Evolutionary conservation across 2,888 invertebrate genomes (phyloP).

Genomic region (Axea sp.): DNA sequence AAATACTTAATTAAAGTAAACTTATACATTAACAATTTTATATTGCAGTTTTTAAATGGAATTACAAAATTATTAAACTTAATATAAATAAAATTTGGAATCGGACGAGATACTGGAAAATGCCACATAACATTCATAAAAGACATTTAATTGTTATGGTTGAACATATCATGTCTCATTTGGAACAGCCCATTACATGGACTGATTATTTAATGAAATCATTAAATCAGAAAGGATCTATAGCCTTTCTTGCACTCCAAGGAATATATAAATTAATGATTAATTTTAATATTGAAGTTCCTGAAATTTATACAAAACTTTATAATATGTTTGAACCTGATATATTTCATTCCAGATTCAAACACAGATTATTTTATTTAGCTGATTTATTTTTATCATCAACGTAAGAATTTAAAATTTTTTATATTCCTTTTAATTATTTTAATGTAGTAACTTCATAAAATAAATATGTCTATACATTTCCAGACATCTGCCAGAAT

Average conservation of each 20-base stretch:
- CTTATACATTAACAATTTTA: no score
- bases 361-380: conserved; percentile 92
- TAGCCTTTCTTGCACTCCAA: conserved; percentile 93
- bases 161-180: conserved; percentile 89
- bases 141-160: conserved; percentile 89
- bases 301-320: conserved; percentile 96
- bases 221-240: conserved; percentile 91
- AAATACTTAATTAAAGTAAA: no score
- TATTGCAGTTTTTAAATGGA: conserved; percentile 82
- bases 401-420: conserved; percentile 85
- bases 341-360: conserved; percentile 94
- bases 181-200: conserved; percentile 89
- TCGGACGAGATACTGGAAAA: conserved; percentile 87
- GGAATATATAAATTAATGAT: conserved; percentile 94
- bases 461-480: no score
- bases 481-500: conserved; percentile 91
- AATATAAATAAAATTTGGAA: conserved; percentile 88
- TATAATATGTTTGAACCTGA: conserved; percentile 96
- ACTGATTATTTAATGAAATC: conserved; percentile 96
- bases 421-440: no score
- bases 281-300: conserved; percentile 95
- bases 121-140: conserved; percentile 85
- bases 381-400: conserved; percentile 95
- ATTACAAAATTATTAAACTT: conserved; percentile 81
- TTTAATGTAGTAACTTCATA: no score